phyloP scores from a whole-genome alignment of 2,113 vertebrate genomes.

The Aepyceros melampus region DNA sequence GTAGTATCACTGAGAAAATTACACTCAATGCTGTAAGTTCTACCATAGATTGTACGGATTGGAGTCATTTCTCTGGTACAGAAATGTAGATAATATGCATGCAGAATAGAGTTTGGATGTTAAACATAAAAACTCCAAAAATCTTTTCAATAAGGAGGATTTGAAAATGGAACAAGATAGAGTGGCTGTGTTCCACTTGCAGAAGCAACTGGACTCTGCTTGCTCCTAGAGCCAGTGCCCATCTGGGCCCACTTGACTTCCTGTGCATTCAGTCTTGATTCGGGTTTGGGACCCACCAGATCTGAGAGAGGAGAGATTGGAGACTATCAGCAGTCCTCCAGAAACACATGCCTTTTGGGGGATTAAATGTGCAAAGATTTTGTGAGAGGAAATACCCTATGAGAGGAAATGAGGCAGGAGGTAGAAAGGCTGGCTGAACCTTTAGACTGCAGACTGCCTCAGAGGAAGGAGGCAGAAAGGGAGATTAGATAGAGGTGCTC shows the following conservation, averaged over 20 bases:
- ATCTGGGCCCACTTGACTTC: background rate
- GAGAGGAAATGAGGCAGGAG: background rate
- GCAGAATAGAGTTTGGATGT: background rate
- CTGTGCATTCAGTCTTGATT: background rate
- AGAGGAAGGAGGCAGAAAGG: background rate
- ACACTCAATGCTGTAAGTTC: background rate
- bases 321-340: background rate
- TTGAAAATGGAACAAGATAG: background rate
- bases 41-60: background rate
- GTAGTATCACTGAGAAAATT: background rate
- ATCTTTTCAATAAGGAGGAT: background rate
- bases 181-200: background rate
- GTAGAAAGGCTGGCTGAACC: background rate
- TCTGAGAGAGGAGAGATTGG: background rate
- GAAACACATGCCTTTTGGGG: background rate
- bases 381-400: background rate
- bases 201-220: background rate
- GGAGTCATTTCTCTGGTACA: background rate
- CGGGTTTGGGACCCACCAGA: background rate
- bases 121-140: background rate
- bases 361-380: background rate
- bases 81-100: background rate
- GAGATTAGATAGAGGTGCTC: background rate
- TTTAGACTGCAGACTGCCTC: background rate
- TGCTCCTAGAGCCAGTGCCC: too few species aligned